phyloP scores from a whole-genome alignment of 1,140 invertebrate species.

The Drosophila baimaii region DNA sequence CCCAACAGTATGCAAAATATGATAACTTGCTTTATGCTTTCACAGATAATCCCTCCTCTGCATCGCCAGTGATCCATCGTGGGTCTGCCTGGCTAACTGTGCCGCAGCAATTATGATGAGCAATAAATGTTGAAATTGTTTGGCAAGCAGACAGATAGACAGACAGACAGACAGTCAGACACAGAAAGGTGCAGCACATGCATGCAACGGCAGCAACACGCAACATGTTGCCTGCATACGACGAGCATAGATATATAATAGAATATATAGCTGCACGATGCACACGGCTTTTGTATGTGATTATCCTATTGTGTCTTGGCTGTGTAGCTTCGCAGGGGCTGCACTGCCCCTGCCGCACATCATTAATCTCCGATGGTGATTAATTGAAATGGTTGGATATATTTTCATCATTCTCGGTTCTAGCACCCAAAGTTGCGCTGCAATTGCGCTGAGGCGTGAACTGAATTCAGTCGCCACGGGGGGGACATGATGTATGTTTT shows the following conservation, averaged over 20 bases:
- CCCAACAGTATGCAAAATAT: constrained; percentile 1
- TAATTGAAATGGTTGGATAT: constrained; percentile 68
- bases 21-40: background rate
- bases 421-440: constrained; percentile 16
- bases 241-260: constrained; percentile 19
- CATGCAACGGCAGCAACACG: constrained; percentile 55
- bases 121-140: constrained; percentile 67
- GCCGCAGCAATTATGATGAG: constrained; percentile 62
- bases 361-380: constrained; percentile 72
- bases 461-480: constrained; percentile 18
- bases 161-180: constrained; percentile 2
- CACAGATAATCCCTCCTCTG: background rate
- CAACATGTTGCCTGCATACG: constrained; percentile 54
- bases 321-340: constrained; percentile 23
- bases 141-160: constrained; percentile 24
- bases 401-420: constrained; percentile 54
- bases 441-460: constrained; percentile 49
- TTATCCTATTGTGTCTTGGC: constrained; percentile 23
- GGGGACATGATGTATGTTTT: background rate
- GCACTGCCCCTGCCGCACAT: constrained; percentile 59
- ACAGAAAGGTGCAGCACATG: constrained; percentile 26
- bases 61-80: background rate
- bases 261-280: constrained; percentile 32
- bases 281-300: constrained; percentile 36
- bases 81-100: constrained; percentile 56